Evolutionary conservation across 1,140 invertebrate genomes (phyloP), one percentile per base, ranked within the genome.

Genomic region (Drosophila triauraria): DNA sequence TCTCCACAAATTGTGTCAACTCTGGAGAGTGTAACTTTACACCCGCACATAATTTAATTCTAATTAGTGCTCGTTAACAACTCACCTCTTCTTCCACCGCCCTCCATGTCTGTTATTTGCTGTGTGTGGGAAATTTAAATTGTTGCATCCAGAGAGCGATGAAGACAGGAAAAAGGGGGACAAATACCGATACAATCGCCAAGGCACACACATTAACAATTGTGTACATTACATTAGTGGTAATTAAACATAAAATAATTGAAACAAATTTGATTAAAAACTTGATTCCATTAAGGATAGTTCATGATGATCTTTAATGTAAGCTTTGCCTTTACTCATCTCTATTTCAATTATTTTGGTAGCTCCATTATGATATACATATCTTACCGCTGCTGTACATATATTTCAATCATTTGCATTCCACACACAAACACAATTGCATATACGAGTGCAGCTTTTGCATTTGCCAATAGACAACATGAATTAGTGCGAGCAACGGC

Each of bases 61-160:
- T 78, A 85, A 85, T 85, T 82, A 86, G 64, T 44, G 75, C 51
- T 77, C 51, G 63, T 51, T 68, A 69, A 71, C 51, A 71, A 42
- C 43, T 48, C 40, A 27, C 67, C 42, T n/a, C 48, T 40, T 2
- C 20, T 43, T 25, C 30, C 42, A 38, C 40, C 44, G n/a, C 25
- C 20, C 38, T 23, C 40, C 2, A 20, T 13, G 47, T 56, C 43
- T 48, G 61, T 35, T 53, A 65, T 70, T 65, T 85, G 64, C 56
- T 64, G 47, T 81, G 82, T 86, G 83, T 87, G 83, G 83, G 82
- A 86, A 87, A 54, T 53, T 69, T 87, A 79, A 86, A 80, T 87
- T 87, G 79, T 82, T 85, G 82, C 83, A 83, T 80, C 51, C 46
- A 65, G 44, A 35, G 42, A 25, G 2, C 17, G 23, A 48, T 43